Evolutionary conservation across 2,888 invertebrate species (phyloP), one percentile per base, ranked within the genome.

Genomic region (Zaprionus obscuricornis): DNA sequence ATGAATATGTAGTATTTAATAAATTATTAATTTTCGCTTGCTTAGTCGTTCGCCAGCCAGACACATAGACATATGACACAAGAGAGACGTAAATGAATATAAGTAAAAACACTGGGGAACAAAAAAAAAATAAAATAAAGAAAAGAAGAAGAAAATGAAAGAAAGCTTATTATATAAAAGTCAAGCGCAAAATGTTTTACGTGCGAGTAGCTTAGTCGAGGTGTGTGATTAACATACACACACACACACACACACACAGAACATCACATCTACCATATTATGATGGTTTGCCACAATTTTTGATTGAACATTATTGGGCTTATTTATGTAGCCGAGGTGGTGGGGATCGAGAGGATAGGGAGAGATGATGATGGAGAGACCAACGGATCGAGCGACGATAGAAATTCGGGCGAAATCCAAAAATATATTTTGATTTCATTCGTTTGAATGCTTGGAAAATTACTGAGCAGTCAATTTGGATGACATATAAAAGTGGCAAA

Each of bases 11-110:
- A 74, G 75, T 70, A 85, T 78, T 85, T 74, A 78, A 78, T 78
- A 85, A 85, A 85, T 78, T 78, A 85, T 78, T 85, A 78, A 85
- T 70, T 78, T 78, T 65, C 47, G 62, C 76, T 58, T 43, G 68
- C 39, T 67, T 62, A 43, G 69, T 49, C 46, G 54, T 52, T 57
- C 72, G 39, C 42, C 66, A 45, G 47, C 26, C 67, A 52, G 40
- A 51, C 40, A 40, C 54, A 66, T 3, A 29, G n/a, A 49, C 71
- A 68, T 82, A 77, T 77, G 83, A 77, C 78, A 77, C 66, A 60
- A 58, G 50, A 81, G 63, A 58, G 50, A 81, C 83, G 77, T 66
- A 82, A 81, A 77, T 81, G 59, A 57, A 45, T 49, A 68, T 50
- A 68, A 26, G 47, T 50, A 67, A 46, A 51, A 13, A 43, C 37